Base-by-base conservation (phyloP, 1,140 invertebrate species). In the Drosophila gunungcola region DNA sequence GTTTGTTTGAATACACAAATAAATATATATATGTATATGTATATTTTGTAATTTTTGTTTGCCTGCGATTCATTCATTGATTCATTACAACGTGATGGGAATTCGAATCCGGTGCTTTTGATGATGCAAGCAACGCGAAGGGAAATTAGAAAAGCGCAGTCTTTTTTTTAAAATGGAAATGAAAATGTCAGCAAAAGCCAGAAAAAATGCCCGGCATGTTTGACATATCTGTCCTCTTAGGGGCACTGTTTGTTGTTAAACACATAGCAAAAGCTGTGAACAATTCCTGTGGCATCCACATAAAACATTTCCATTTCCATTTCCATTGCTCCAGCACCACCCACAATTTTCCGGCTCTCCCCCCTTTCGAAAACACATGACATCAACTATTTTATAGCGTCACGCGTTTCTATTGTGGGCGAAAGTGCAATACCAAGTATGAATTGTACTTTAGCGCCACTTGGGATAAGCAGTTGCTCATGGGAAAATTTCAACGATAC, bases 341-440 rank as follows among this genome's bases (percentile, higher is more conserved):
- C 72, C 83, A 88, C 83, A 56, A 75, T 63, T 83, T 79, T 68
- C 70, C 70, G 70, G 61, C 43, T n/a, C 32, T n/a, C 5, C 6
- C n/a, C 16, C 27, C 16, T 41, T n/a, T 9, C n/a, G 10, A 27
- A 68, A 48, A 36, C 64, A 48, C 43, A 70, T 67, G 65, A 69
- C 49, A 55, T 45, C 16, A 43, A 67, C 27, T 56, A 46, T 56
- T 70, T 69, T 46, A 48, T 51, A 78, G 62, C 73, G 78, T 76
- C 79, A 64, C 72, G 52, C 75, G 60, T 58, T 51, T 48, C 32
- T 52, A 79, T 75, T 80, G 72, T 75, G 72, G 70, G 78, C 57
- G 63, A 77, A 77, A 75, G 73, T 69, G 51, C 74, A 51, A 70
- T 49, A 36, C 10, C 36, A 13, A 36, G 63, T 34, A 29, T 46